Evolutionary conservation across 2,113 vertebrate species (phyloP), one percentile per base, ranked within the genome.

Genomic region (Beaufortia kweichowensis): DNA sequence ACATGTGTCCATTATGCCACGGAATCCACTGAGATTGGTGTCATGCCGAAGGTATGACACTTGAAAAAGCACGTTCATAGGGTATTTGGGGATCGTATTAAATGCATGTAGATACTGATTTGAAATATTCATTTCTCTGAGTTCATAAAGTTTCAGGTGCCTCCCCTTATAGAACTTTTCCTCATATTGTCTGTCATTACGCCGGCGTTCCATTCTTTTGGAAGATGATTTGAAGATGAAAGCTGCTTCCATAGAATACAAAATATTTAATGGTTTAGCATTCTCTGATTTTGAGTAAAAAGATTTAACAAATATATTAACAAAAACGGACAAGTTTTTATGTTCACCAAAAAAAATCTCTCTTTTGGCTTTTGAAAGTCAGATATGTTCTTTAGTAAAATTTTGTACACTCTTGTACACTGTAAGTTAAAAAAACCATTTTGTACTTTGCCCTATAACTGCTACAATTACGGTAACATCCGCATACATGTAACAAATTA

Each of bases 31-130:
- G 4, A 59, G 14, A 33, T 46, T 59, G 46, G 75, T 76, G 57
- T 76, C 35, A 29, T 76, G 75, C 4, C 39, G 23, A 46, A 77
- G 33, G 28, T 67, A 15, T 14, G 50, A 46, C 53, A 68, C 75
- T 26, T 31, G 4, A 46, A 77, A 48, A 12, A 59, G 24, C 9
- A 67, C 53, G 0, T 56, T 6, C 14, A 31, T 1, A 21, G 53
- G 75, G 26, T n/a, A 14, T 5, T 8, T 5, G 46, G 35, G 63
- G 24, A 62, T 65, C 4, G 4, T 3, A 24, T 9, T 29, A 23
- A 21, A 1, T 33, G 2, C 57, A 24, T 43, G 2, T 2, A 77
- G n/a, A 35, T 77, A 77, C 0, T 2, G 1, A 59, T 67, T 77
- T 11, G 0, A 0, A 2, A 41, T 43, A 14, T 4, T 1, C 14